Conservation (phyloP, 2,797 vertebrate species). For the Gobionotothen gibberifrons region DNA sequence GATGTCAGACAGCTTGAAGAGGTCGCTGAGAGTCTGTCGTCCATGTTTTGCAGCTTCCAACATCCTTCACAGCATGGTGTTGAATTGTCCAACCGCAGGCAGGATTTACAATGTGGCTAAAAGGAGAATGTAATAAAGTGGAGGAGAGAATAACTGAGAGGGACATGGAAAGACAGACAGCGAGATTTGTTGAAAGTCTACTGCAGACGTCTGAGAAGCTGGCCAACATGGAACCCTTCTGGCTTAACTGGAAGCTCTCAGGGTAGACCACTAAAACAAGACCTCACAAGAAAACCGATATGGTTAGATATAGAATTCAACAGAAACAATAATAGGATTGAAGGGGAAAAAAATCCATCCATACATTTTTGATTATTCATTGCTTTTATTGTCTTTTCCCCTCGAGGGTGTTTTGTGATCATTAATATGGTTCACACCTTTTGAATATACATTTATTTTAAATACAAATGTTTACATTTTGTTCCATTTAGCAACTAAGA, state of each 20-base stretch:
- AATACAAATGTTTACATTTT: too few relatives aligned
- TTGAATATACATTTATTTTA: background rate
- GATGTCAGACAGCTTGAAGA: too few relatives aligned
- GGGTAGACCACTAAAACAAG: conserved; percentile 21
- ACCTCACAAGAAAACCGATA: conserved; percentile 22
- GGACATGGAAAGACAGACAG: conserved; percentile 13
- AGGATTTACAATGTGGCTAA: conserved; percentile 38
- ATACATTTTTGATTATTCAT: background rate
- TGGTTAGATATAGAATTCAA: conserved; percentile 5
- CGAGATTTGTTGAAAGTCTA: conserved; percentile 17
- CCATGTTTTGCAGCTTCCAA: too few relatives aligned
- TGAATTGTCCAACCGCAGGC: conserved; percentile 37
- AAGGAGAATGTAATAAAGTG: conserved; percentile 7
- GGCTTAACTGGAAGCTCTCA: conserved; percentile 26
- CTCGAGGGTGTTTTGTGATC: background rate
- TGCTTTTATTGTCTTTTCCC: background rate
- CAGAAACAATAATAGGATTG: conserved; percentile 13
- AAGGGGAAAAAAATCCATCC: background rate
- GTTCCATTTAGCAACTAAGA: too few relatives aligned
- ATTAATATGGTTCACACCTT: background rate
- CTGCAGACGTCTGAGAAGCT: conserved; percentile 36
- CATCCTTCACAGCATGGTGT: background rate
- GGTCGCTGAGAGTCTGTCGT: too few relatives aligned
- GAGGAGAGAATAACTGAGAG: conserved; percentile 16
- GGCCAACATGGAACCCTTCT: conserved; percentile 36